phyloP scores from a whole-genome alignment of 2,888 invertebrate species.

The Clistopyga incitator region DNA sequence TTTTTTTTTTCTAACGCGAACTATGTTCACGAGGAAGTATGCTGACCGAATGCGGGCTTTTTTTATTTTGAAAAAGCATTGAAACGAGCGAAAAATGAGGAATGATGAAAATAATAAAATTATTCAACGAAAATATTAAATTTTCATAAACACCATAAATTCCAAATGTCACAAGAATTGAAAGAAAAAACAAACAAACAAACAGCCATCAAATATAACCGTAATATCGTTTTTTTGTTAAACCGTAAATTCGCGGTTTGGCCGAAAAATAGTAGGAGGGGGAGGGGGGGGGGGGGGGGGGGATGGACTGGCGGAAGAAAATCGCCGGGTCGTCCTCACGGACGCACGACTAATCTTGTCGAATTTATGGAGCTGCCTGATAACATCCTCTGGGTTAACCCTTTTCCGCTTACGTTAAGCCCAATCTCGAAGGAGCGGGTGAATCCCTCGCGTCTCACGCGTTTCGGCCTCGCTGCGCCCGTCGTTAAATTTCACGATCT shows the following conservation, averaged over 20 bases:
- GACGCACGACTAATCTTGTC: constrained; percentile 77
- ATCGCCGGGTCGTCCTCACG: constrained; percentile 58
- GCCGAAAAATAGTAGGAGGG: not conserved
- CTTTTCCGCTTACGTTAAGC: constrained; percentile 79
- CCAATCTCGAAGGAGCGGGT: constrained; percentile 69
- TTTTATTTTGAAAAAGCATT: too few species aligned
- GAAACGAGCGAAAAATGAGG: too few species aligned
- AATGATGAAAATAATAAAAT: too few species aligned
- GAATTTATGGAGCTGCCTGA: constrained; percentile 79
- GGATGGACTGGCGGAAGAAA: constrained; percentile 58
- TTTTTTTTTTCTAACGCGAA: too few species aligned
- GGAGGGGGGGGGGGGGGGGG: constrained; percentile 18
- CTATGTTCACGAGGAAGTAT: too few species aligned
- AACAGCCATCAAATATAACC: too few species aligned
- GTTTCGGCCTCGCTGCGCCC: constrained; percentile 51
- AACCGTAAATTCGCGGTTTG: constrained; percentile 28
- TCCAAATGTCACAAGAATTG: too few species aligned
- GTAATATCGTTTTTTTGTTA: too few species aligned
- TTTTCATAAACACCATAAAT: too few species aligned
- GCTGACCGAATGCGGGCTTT: too few species aligned
- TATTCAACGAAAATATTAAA: too few species aligned
- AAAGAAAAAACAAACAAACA: too few species aligned
- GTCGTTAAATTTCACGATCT: constrained; percentile 67
- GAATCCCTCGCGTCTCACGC: constrained; percentile 42
- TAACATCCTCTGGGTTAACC: constrained; percentile 76